Base-by-base conservation (phyloP, 2,113 vertebrate genomes). In the Notarius quadriscutis region DNA sequence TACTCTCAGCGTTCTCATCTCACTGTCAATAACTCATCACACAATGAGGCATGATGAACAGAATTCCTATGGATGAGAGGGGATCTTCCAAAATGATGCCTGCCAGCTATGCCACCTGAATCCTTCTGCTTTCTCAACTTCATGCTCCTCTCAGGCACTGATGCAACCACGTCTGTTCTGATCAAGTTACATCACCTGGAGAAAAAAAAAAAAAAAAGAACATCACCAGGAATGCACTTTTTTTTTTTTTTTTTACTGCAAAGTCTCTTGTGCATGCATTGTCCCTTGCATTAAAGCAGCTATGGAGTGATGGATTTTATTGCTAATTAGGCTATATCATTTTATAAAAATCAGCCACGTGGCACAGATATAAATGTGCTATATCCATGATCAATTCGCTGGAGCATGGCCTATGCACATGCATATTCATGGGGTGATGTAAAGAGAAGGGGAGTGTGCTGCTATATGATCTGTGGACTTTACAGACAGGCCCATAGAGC, bases 291-390 rank as follows among this genome's bases (percentile, higher is more conserved):
- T 83, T 75, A 75, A 72, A 79, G 58, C 41, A 80, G n/a, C 22
- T 74, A 83, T 58, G 18, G 30, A 50, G 84, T 83, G 58, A 79
- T 60, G 27, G 48, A 81, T 89, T 90, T 89, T 89, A 90, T 90
- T 90, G 89, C 87, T 90, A 90, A 90, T 90, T 88, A 90, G 87
- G 85, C 72, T 87, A 89, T 90, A 90, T 90, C 77, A 69, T 90
- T 90, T 90, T 90, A 89, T 89, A 85, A 90, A 90, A 90, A 88
- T 87, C 89, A 89, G 82, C 87, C 89, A 87, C 87, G 81, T 90
- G 89, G 88, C 89, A 89, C 84, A 69, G 87, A 85, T 87, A 89
- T 90, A 90, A 90, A 88, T 83, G 85, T 86, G 58, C 84, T 90
- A 83, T 83, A 72, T 62, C 81, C 55, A 79, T 87, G 85, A 90